phyloP scores from a whole-genome alignment of 1,140 invertebrate genomes.

The Diachasma alloeum region DNA sequence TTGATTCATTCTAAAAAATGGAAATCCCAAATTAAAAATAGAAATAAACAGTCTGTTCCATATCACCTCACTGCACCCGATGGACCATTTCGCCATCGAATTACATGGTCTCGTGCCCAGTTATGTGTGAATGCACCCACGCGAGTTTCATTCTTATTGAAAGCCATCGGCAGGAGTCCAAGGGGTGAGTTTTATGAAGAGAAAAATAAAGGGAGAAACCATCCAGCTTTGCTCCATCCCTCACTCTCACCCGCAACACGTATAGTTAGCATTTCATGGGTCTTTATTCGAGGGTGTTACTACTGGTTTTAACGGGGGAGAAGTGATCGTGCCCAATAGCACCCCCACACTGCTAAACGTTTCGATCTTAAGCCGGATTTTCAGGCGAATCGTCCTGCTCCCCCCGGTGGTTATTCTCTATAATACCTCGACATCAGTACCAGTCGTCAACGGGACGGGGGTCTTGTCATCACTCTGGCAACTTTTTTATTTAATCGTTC shows the following conservation, averaged over 20 bases:
- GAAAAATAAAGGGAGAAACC: not conserved
- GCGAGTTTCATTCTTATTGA: conserved; percentile 8
- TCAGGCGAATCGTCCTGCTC: conserved; percentile 36
- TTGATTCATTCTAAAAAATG: not conserved
- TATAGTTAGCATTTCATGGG: conserved; percentile 53
- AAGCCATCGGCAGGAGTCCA: not conserved
- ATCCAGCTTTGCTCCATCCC: not conserved
- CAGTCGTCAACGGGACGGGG: conserved; percentile 9
- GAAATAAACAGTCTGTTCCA: not conserved
- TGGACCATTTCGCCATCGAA: conserved; percentile 11
- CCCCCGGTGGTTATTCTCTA: conserved; percentile 16
- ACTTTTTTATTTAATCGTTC: not conserved
- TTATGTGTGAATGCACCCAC: conserved; percentile 21
- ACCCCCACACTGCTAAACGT: conserved; percentile 46
- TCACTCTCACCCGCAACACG: conserved; percentile 35
- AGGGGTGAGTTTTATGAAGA: conserved; percentile 4
- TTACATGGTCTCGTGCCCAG: not conserved
- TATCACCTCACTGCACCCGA: not conserved
- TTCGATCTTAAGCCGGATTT: conserved; percentile 53
- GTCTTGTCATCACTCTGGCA: not conserved
- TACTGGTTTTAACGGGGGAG: conserved; percentile 14
- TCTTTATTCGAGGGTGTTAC: conserved; percentile 53
- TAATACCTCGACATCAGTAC: conserved; percentile 12
- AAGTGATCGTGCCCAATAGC: conserved; percentile 22
- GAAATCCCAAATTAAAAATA: not conserved